Evolutionary conservation across 2,888 invertebrate species (phyloP).

Genomic region (Pyrrhosoma nymphula): DNA sequence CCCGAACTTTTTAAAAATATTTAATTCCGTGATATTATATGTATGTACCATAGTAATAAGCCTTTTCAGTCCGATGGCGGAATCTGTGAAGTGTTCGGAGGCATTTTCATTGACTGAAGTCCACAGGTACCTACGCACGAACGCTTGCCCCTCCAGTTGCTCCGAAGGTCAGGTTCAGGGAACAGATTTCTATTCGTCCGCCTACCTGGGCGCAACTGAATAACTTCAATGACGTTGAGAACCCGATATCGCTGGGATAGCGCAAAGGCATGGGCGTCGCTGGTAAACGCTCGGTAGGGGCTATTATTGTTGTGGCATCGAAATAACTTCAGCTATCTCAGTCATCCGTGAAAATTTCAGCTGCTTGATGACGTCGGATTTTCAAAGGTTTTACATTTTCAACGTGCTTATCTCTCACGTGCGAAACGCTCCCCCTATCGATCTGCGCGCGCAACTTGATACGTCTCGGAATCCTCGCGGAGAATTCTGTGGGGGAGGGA

Average conservation of each 20-base stretch:
- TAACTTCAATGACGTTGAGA: background rate
- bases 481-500: background rate
- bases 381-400: background rate
- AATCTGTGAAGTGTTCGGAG: no score
- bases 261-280: background rate
- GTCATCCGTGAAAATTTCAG: background rate
- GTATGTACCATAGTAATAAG: no score
- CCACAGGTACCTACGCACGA: no score
- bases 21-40: no score
- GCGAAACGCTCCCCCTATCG: background rate
- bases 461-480: background rate
- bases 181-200: background rate
- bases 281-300: background rate
- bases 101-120: no score
- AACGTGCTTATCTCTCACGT: conserved; percentile 45
- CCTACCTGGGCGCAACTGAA: background rate
- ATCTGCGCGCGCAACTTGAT: conserved; percentile 59
- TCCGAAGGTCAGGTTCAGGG: background rate
- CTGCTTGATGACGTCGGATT: background rate
- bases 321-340: background rate
- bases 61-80: no score
- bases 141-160: no score
- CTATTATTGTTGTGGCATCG: background rate
- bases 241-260: background rate
- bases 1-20: no score